Evolutionary conservation across 2,797 vertebrate genomes (phyloP).

Genomic region (Odontamblyopus rebecca): DNA sequence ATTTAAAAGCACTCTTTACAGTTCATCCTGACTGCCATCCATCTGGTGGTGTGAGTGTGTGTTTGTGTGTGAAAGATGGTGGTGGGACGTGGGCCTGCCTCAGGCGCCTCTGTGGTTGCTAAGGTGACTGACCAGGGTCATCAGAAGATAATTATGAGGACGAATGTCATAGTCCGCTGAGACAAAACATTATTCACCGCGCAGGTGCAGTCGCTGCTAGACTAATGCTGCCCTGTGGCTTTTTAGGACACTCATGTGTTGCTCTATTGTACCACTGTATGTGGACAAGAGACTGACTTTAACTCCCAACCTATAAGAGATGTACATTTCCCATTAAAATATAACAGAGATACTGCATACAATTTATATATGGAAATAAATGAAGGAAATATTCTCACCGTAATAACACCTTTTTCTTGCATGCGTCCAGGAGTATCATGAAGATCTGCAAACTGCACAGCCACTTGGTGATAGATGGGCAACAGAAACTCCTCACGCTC

Average conservation of each 20-base stretch:
- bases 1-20: conserved; percentile 17
- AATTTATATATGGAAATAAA: neutral
- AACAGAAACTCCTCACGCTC: conserved; percentile 88
- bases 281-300: conserved; percentile 5
- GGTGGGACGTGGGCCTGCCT: conserved; percentile 40
- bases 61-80: conserved; percentile 48
- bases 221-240: conserved; percentile 49
- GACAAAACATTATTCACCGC: conserved; percentile 70
- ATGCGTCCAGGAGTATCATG: conserved; percentile 92
- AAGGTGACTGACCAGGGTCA: conserved; percentile 73
- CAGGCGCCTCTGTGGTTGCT: conserved; percentile 57
- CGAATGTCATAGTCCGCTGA: conserved; percentile 56
- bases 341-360: neutral
- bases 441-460: conserved; percentile 90
- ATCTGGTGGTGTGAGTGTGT: conserved; percentile 50
- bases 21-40: conserved; percentile 34
- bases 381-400: conserved; percentile 73
- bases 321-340: neutral
- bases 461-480: conserved; percentile 96
- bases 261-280: conserved; percentile 22
- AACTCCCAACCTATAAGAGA: neutral
- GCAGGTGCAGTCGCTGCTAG: conserved; percentile 58
- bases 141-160: conserved; percentile 73
- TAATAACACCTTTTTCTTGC: conserved; percentile 94
- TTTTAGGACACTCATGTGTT: conserved; percentile 40